Percentiles rank a stretch among this genome's conserved stretches.
Evolutionary conservation across 1,140 invertebrate genomes (phyloP).

Genomic region (Temnothorax nylanderi): DNA sequence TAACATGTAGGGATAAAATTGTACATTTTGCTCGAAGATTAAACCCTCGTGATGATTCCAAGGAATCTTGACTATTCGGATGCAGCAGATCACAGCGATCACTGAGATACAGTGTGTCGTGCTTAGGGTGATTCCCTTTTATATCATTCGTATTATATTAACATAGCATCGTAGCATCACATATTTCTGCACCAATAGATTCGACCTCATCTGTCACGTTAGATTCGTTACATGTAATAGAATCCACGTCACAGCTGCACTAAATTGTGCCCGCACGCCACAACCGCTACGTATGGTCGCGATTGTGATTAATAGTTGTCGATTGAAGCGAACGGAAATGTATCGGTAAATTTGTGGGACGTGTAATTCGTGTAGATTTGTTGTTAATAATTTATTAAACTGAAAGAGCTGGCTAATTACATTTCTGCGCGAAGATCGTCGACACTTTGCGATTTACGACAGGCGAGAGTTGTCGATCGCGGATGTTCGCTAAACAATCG

Average conservation of each 20-base stretch:
- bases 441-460: background rate
- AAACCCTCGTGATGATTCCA: conserved; percentile 4
- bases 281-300: background rate
- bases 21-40: conserved; percentile 29
- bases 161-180: conserved; percentile 15
- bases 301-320: conserved; percentile 4
- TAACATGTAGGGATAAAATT: conserved; percentile 19
- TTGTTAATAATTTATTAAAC: conserved; percentile 53
- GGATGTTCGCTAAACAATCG: background rate
- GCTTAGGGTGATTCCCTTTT: background rate
- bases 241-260: background rate
- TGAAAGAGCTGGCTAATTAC: conserved; percentile 41
- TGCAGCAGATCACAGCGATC: conserved; percentile 31
- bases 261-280: background rate
- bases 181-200: conserved; percentile 15
- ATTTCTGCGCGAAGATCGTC: conserved; percentile 36
- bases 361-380: conserved; percentile 28
- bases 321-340: conserved; percentile 21
- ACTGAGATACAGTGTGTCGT: background rate
- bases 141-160: background rate
- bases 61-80: conserved; percentile 10
- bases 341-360: conserved; percentile 34
- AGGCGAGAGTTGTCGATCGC: background rate
- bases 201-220: background rate
- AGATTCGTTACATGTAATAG: conserved; percentile 12